A percentile compares a stretch with the other conserved stretches of the same genome.
Evolutionary conservation across 1,140 invertebrate genomes (phyloP).

Genomic region (Conus betulinus): DNA sequence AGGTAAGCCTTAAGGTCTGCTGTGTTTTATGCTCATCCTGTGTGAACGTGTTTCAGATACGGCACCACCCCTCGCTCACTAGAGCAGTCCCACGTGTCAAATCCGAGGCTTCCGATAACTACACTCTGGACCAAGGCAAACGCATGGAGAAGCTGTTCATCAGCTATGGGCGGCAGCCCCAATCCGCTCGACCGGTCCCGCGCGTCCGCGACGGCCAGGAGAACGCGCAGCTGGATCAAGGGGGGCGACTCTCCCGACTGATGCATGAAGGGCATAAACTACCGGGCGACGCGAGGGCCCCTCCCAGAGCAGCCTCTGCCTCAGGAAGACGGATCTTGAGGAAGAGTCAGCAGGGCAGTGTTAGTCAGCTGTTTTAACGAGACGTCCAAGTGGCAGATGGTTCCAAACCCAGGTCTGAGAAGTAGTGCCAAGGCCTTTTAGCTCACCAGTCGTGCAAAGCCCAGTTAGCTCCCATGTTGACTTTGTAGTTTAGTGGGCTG

Average conservation of each 20-base stretch:
- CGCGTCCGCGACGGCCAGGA: slow-evolving; percentile 67
- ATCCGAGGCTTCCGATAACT: slow-evolving; percentile 64
- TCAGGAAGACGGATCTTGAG: slow-evolving; percentile 58
- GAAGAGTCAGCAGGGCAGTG: slow-evolving; percentile 56
- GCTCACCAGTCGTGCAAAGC: no score
- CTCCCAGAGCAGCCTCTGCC: slow-evolving; percentile 55
- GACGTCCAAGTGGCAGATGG: slow-evolving; percentile 57
- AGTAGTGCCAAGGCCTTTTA: slow-evolving; percentile 25
- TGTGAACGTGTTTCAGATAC: slow-evolving; percentile 48
- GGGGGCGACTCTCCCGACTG: slow-evolving; percentile 66
- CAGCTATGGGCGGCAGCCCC: slow-evolving; percentile 60
- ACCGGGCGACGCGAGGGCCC: slow-evolving; percentile 50
- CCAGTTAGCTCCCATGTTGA: no score
- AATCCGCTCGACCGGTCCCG: slow-evolving; percentile 55
- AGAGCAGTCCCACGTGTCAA: slow-evolving; percentile 68
- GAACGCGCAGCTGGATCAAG: slow-evolving; percentile 63
- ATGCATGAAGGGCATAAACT: slow-evolving; percentile 63
- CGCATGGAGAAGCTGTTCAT: slow-evolving; percentile 63
- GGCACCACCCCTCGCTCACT: slow-evolving; percentile 54
- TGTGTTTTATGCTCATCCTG: background rate
- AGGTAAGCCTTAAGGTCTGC: background rate
- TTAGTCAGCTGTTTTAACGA: slow-evolving; percentile 62
- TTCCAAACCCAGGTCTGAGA: slow-evolving; percentile 51
- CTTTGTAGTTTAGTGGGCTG: no score
- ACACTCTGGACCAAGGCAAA: slow-evolving; percentile 59